These are phyloP conservation scores for Labia minor DNA, from an alignment of 2,888 invertebrate genomes.

Conservation along the genomic window DNA sequence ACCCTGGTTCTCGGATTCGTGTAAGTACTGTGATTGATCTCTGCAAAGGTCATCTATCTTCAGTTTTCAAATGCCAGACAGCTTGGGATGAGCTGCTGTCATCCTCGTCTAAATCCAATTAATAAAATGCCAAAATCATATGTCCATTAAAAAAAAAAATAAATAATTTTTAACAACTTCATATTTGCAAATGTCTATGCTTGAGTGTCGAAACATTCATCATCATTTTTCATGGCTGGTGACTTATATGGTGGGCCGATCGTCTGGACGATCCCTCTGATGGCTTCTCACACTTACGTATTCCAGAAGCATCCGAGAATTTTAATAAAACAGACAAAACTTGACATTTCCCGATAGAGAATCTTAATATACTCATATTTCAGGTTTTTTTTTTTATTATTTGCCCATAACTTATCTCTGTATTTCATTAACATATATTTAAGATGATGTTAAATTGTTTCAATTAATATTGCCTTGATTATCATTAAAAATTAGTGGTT, in stretches of 20 bases:
- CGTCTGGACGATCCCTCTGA: no score
- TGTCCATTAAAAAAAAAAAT: no score
- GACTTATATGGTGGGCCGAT: no score
- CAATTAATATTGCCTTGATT: slow-evolving; percentile 7
- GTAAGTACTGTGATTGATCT: slow-evolving; percentile 37
- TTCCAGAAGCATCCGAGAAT: neutral
- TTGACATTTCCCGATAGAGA: neutral
- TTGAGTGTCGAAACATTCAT: neutral
- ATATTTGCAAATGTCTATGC: neutral
- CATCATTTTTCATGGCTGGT: neutral
- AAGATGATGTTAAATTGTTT: neutral
- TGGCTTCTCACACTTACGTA: neutral
- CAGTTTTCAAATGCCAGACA: no score
- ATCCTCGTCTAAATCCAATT: neutral
- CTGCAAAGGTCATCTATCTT: neutral
- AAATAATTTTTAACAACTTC: neutral
- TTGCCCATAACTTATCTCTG: neutral
- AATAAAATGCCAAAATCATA: neutral
- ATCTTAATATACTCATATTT: slow-evolving; percentile 13
- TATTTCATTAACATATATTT: neutral
- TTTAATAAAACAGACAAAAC: slow-evolving; percentile 5
- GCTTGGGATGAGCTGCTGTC: neutral
- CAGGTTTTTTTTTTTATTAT: slow-evolving; percentile 2
- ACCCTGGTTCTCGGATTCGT: slow-evolving; percentile 44
- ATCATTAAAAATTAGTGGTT: neutral